These are phyloP conservation scores for Archivesica marissinica DNA, from an alignment of 1,140 invertebrate species.

Conservation along the genomic window DNA sequence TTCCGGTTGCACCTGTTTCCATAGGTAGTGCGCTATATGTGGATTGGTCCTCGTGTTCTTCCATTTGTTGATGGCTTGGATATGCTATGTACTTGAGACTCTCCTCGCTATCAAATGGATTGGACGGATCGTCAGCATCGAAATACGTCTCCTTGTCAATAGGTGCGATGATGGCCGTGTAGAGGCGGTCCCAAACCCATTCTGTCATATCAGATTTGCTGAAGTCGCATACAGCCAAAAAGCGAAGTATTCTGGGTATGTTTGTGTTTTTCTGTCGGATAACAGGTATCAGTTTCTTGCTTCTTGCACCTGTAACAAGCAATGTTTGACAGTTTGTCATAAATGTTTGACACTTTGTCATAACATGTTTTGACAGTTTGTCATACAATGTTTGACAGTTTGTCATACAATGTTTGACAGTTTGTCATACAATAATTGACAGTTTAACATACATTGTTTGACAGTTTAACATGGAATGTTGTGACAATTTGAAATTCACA, in stretches of 20 bases:
- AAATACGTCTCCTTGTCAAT: constrained; percentile 41
- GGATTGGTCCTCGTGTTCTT: neutral
- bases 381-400: no score
- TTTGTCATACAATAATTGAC: no score
- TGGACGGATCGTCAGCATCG: neutral
- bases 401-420: no score
- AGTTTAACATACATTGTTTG: no score
- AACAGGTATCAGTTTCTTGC: constrained; percentile 81
- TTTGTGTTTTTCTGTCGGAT: constrained; percentile 72
- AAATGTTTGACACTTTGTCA: no score
- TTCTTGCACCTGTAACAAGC: constrained; percentile 70
- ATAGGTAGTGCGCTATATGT: no score
- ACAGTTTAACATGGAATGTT: no score
- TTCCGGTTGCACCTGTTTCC: no score
- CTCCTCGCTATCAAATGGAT: constrained; percentile 6
- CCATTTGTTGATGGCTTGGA: neutral
- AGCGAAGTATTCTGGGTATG: constrained; percentile 77
- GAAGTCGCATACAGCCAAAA: constrained; percentile 81
- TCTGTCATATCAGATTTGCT: constrained; percentile 73
- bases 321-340: no score
- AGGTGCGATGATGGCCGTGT: constrained; percentile 72
- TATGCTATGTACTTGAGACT: neutral
- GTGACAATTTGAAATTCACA: no score
- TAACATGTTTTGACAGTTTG: no score
- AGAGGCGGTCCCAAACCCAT: constrained; percentile 81